Evolutionary conservation across 2,888 invertebrate genomes (phyloP), one percentile per base, ranked within the genome.

Genomic region (Fragum sueziense): DNA sequence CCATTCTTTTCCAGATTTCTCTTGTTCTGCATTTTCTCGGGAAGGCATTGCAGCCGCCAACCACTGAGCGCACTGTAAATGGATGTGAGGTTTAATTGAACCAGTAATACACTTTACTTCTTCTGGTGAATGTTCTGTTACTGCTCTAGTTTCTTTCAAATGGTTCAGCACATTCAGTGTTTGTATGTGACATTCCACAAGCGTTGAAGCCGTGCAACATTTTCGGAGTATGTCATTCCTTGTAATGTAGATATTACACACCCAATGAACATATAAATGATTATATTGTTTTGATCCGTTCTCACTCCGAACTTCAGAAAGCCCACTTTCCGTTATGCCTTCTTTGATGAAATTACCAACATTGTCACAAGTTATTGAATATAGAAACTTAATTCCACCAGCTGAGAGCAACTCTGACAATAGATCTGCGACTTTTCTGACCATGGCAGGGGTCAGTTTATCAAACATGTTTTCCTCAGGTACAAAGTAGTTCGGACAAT

Each of bases 401-500:
- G 9, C 11, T 7, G 25, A 57, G 25, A 57, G 3, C 14, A 2
- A 25, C 14, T 27, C 22, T 4, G n/a, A 22, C 27, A 57, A 57
- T 7, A 57, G 4, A n/a, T 3, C 14, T 27, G 9, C 4, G 25
- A 57, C 27, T 27, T 57, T 27, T 57, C 57, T 7, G 4, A 57
- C 25, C 4, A 7, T 25, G 25, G n/a, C 14, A 57, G 9, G 9
- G n/a, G 22, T 27, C 11, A 27, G 22, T 27, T 57, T 57, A 25
- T 57, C 57, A 57, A 57, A 57, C 57, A 57, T 57, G n/a, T 57
- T 57, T 57, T 57, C 57, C 25, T 22, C 57, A 2, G 57, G 57
- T 7, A 57, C 27, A 27, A 57, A 57, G 25, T 57, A 57, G 14
- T 57, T 57, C 25, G 57, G 57, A 57, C 57, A 57, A 57, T 57